These are phyloP conservation scores for Leptura quadrifasciata DNA, from an alignment of 2,888 invertebrate species.

Conservation along the genomic window DNA sequence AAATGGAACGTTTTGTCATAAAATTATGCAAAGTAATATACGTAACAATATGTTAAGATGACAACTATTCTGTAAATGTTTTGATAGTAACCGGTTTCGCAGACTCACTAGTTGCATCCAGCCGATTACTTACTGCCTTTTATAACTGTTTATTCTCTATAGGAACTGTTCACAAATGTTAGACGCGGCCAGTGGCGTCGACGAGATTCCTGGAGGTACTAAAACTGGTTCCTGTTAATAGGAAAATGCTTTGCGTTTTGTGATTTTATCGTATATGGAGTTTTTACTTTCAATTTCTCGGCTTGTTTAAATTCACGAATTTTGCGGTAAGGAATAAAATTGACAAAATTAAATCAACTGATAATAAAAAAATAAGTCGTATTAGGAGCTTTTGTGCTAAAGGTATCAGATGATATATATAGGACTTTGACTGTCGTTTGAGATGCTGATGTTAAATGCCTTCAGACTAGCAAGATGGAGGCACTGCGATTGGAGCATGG, in stretches of 20 bases:
- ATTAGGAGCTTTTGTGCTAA: no score
- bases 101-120: constrained; percentile 35
- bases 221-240: not conserved
- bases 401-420: no score
- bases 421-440: no score
- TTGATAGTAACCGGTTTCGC: constrained; percentile 42
- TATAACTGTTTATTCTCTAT: constrained; percentile 31
- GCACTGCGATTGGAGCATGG: no score
- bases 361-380: no score
- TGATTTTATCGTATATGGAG: no score
- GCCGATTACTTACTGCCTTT: constrained; percentile 35
- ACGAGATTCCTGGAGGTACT: not conserved
- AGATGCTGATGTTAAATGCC: no score
- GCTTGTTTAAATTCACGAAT: no score
- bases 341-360: no score
- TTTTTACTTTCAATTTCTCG: no score
- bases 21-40: constrained; percentile 42
- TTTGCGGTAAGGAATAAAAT: no score
- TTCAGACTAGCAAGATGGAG: no score
- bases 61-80: constrained; percentile 44
- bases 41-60: constrained; percentile 42
- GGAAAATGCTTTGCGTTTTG: not conserved
- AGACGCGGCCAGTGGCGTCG: constrained; percentile 25
- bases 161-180: constrained; percentile 23
- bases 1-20: constrained; percentile 12